phyloP scores from a whole-genome alignment of 2,888 invertebrate genomes.

The Aphidius colemani region DNA sequence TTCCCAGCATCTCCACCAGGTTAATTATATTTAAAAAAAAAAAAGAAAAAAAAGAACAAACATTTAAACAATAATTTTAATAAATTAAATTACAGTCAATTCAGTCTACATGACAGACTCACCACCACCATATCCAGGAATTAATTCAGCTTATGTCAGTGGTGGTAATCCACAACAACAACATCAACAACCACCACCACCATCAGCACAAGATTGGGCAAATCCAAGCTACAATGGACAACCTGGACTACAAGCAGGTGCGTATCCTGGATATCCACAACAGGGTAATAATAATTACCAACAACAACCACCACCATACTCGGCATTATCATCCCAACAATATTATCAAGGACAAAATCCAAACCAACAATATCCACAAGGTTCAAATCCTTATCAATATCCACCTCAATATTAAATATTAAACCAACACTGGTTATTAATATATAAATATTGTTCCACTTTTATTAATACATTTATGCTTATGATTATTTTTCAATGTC shows the following conservation, averaged over 20 bases:
- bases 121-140: conserved; percentile 94
- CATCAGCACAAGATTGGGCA: conserved; percentile 43
- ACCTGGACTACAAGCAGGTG: conserved; percentile 58
- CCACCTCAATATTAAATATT: conserved; percentile 42
- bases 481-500: no score
- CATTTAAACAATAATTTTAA: not conserved
- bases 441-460: no score
- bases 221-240: conserved; percentile 57
- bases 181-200: conserved; percentile 41
- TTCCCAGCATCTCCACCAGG: conserved; percentile 64
- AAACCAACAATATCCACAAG: conserved; percentile 44
- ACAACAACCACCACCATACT: conserved; percentile 54
- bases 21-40: conserved; percentile 32
- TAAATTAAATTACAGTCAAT: conserved; percentile 65
- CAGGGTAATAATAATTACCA: conserved; percentile 46
- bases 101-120: conserved; percentile 87
- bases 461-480: no score
- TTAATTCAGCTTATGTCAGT: conserved; percentile 62
- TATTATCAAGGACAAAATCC: conserved; percentile 37
- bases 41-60: no score
- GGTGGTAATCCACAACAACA: conserved; percentile 39
- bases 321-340: conserved; percentile 24
- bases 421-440: no score
- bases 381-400: conserved; percentile 49
- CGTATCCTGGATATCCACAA: conserved; percentile 54